Conservation (phyloP, 30 jellyfish, hydroid and myxozoan species). For the Nemopilema nomurai region DNA sequence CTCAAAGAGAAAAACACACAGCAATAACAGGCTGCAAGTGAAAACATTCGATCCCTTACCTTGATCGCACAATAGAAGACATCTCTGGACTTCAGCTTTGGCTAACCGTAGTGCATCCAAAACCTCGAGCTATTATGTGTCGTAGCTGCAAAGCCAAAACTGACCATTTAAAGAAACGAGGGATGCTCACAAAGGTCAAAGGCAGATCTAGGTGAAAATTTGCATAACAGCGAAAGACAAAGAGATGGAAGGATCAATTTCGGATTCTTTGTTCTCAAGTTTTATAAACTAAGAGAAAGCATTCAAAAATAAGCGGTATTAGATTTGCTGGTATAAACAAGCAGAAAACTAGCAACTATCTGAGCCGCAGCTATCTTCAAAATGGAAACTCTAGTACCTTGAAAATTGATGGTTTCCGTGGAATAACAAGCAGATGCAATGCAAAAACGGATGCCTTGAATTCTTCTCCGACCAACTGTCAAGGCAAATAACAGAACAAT, state of each 20-base stretch:
- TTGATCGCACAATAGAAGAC: constrained; percentile 38
- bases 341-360: neutral
- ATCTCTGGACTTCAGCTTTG: neutral
- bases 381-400: neutral
- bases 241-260: constrained; percentile 34
- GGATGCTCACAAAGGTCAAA: neutral
- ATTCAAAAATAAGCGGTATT: neutral
- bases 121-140: neutral
- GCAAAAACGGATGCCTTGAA: neutral
- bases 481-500: neutral
- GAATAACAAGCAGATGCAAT: neutral
- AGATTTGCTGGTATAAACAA: neutral
- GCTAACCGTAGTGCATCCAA: neutral
- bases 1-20: too few relatives aligned
- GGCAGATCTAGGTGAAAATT: neutral
- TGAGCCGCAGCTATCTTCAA: neutral
- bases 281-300: neutral
- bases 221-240: constrained; percentile 38
- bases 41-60: neutral
- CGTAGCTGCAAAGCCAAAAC: neutral
- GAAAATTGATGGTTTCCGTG: neutral
- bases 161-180: neutral
- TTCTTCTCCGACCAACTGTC: neutral
- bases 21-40: neutral
- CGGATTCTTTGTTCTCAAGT: constrained; percentile 1